Base-by-base conservation (phyloP, 2,797 vertebrate species). In the Pseudotriccus pelzelni region DNA sequence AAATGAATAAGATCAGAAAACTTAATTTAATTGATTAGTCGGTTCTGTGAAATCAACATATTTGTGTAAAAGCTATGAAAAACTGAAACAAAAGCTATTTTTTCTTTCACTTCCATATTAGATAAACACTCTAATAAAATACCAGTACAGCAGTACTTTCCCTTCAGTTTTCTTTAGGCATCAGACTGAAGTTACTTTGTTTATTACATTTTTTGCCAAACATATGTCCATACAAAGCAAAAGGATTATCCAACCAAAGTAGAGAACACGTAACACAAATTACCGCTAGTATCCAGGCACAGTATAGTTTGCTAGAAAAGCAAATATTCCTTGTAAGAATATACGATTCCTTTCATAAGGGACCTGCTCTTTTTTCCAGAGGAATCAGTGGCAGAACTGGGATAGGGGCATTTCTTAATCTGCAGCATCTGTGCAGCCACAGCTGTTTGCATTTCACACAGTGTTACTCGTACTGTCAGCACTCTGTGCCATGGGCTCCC, bases 1-100 rank as follows among this genome's bases (percentile, higher is more conserved):
- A 95, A 94, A 94, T 94, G 28, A 93, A 80, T 90, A 94, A 84
- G 79, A 93, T 86, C 87, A 91, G 79, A 92, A 95, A 96, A 87
- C 47, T 79, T 94, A 69, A 85, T 92, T 95, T 92, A 94, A 92
- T 58, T 73, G 85, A 96, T 94, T 84, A 95, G 68, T 50, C 30
- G 8, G 50, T 85, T 93, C 88, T 89, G 83, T 49, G 56, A 90
- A 92, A 94, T 87, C 58, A 92, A 84, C 37, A 18, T 73, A 75
- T 84, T 77, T 89, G 50, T 85, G 56, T 90, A 76, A 95, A 94
- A 90, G 52, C 75, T 87, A 63, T 17, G n/a, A 91, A 79, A 87
- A 94, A 74, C 7, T 84, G 58, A 92, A 87, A 90, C 24, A 86
- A 96, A 92, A 92, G 64, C 41, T 90, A 2, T 69, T 83, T 85